Conservation (phyloP, 2,797 vertebrate genomes). For the Rallus crepitans region DNA sequence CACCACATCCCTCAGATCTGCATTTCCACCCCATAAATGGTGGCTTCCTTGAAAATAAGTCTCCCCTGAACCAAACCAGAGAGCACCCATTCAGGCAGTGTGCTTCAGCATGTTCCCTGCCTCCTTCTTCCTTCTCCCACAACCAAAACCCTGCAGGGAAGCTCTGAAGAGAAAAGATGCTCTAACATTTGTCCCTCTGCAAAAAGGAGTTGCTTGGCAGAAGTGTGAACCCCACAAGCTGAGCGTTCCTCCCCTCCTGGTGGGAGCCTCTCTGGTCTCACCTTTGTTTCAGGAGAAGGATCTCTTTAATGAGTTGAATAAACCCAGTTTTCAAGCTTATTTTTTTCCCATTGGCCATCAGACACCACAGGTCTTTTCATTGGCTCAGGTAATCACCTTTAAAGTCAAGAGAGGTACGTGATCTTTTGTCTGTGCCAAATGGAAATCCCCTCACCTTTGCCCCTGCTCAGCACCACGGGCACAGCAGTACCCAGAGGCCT, state of each 20-base stretch:
- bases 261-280: neutral
- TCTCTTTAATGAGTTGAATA: neutral
- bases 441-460: conserved; percentile 50
- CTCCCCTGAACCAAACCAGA: neutral
- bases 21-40: neutral
- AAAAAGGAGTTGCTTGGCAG: neutral
- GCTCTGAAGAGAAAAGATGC: neutral
- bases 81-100: neutral
- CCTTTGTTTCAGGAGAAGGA: neutral
- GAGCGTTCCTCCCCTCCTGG: neutral
- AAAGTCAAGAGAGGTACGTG: neutral
- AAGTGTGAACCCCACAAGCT: neutral
- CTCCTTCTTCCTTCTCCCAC: neutral
- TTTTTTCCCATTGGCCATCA: neutral
- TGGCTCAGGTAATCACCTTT: neutral
- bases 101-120: neutral
- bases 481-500: neutral
- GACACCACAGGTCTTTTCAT: neutral
- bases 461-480: neutral
- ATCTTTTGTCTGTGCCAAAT: conserved; percentile 13
- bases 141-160: neutral
- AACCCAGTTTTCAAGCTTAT: neutral
- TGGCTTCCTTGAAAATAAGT: neutral
- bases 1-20: neutral
- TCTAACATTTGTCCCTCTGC: neutral